These are phyloP conservation scores for Chaenogobius annularis DNA, from an alignment of 2,113 vertebrate genomes.

Conservation along the genomic window DNA sequence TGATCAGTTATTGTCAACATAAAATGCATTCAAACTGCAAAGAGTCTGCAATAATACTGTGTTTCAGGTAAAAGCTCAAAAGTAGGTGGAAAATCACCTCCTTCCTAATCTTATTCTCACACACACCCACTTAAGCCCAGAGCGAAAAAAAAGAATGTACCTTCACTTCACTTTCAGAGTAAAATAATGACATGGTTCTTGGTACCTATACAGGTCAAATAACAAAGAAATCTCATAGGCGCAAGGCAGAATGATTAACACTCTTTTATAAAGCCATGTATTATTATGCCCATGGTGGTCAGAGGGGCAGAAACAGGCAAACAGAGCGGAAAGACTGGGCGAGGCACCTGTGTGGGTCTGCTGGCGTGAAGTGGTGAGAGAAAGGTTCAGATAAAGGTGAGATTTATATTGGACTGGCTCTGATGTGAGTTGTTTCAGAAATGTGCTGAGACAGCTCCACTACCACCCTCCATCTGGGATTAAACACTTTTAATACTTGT, in stretches of 20 bases:
- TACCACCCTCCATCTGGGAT: constrained; percentile 12
- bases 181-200: constrained; percentile 18
- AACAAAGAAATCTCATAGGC: not conserved
- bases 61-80: not conserved
- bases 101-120: constrained; percentile 36
- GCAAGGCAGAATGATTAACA: constrained; percentile 19
- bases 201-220: constrained; percentile 26
- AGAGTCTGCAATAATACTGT: constrained; percentile 17
- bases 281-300: constrained; percentile 28
- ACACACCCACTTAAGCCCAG: constrained; percentile 18
- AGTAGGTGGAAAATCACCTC: constrained; percentile 29
- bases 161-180: constrained; percentile 25
- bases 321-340: not conserved
- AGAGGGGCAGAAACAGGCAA: constrained; percentile 31
- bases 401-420: constrained; percentile 19
- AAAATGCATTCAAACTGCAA: not conserved
- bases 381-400: constrained; percentile 38
- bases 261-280: constrained; percentile 11
- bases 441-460: constrained; percentile 34
- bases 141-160: constrained; percentile 19
- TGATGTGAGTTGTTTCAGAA: constrained; percentile 14
- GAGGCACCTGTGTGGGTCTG: constrained; percentile 11
- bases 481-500: constrained; percentile 1
- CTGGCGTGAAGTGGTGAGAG: constrained; percentile 10
- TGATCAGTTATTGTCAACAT: constrained; percentile 8